Percentiles rank a stretch among this genome's conserved stretches.
These are phyloP conservation scores for Caprella mutica DNA, from an alignment of 2,888 invertebrate genomes.

Conservation along the genomic window DNA sequence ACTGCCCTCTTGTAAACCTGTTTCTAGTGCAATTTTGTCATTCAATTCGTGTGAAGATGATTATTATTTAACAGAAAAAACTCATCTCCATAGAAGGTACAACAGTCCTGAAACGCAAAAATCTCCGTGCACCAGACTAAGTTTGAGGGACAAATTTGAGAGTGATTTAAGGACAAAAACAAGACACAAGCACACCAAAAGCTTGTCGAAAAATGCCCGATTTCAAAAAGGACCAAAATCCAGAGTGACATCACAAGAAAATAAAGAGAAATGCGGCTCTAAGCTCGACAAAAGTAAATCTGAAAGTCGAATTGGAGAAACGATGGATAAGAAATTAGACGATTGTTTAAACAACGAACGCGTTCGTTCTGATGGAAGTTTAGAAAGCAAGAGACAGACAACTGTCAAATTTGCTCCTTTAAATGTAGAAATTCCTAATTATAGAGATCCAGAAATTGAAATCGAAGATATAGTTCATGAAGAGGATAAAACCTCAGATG, in stretches of 20 bases:
- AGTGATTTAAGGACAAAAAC: not conserved
- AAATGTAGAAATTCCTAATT: slow-evolving; percentile 2
- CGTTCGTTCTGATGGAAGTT: not conserved
- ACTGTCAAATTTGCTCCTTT: not conserved
- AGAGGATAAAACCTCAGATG: slow-evolving; percentile 40
- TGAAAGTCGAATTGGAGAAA: not conserved
- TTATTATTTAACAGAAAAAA: not conserved
- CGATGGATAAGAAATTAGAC: not conserved
- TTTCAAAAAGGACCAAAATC: slow-evolving; percentile 8
- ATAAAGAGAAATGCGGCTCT: not conserved
- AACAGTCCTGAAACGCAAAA: not conserved
- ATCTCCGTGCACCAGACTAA: slow-evolving; percentile 1
- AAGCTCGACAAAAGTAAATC: slow-evolving; percentile 11
- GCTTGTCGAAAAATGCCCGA: not conserved
- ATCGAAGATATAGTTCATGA: slow-evolving; percentile 38
- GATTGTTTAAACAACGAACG: not conserved
- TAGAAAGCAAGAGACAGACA: slow-evolving; percentile 3
- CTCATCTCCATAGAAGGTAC: not conserved
- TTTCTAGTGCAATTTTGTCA: slow-evolving; percentile 1
- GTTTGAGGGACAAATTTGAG: slow-evolving; percentile 7
- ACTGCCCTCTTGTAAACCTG: not conserved
- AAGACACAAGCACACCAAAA: not conserved
- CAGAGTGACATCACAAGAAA: slow-evolving; percentile 4
- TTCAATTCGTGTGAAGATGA: not conserved
- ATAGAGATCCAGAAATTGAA: slow-evolving; percentile 1